Evolutionary conservation across 1,140 invertebrate species (phyloP), one percentile per base, ranked within the genome.

Genomic region (Conus ventricosus): DNA sequence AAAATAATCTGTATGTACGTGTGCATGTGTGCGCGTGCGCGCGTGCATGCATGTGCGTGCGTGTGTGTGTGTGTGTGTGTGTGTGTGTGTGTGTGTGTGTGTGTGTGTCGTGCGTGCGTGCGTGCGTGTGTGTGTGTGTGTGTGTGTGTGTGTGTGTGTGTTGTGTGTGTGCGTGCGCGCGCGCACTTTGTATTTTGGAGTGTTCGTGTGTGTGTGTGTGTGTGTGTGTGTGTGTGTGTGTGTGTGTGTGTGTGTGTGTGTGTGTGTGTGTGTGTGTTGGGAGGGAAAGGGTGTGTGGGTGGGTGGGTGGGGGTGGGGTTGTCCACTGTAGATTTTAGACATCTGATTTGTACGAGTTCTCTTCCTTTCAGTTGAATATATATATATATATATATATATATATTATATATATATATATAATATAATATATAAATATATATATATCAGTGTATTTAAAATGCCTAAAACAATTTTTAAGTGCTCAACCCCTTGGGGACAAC

Each of bases 51-150:
- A n/a, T 11, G 39, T 78, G 39, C n/a, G 5, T 80, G 25, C 10
- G 76, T 80, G 76, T 80, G 76, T 80, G 25, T 80, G 76, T 51
- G 39, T 80, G 76, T 80, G 39, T 25, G 76, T 51, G 25, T 27
- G 39, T 80, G 76, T 27, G 76, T 80, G 25, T 80, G 76, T 80
- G 39, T 80, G 76, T 80, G 76, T 80, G 39, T 25, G 76, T 80
- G 25, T 27, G 76, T 80, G 76, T 80, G 76, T 80, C 67, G 67
- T 5, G 67, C 67, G 67, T 17, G 67, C 13, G 67, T 20, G 67
- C 13, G 67, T 20, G 67, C 23, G 67, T 20, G 67, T 71, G 67
- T 20, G 67, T 71, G 67, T 20, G 67, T 71, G 67, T 20, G 67
- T 71, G 15, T 71, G 67, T 71, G 67, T 71, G 15, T 71, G 67